Evolutionary conservation across 1,140 invertebrate genomes (phyloP).

Genomic region (Fopius arisanus): DNA sequence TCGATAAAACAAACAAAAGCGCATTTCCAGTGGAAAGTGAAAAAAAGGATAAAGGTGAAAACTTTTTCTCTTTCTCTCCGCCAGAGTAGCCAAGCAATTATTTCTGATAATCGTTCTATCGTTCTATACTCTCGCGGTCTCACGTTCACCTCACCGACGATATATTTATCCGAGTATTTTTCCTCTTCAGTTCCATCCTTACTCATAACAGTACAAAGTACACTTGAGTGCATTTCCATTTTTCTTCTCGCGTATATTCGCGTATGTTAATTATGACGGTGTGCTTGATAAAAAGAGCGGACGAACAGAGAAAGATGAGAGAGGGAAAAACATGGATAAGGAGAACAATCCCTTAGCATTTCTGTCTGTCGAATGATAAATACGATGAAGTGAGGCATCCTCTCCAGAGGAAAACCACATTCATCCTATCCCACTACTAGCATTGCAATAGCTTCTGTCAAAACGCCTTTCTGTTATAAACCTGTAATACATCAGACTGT

Average conservation of each 20-base stretch:
- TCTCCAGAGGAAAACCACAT: neutral
- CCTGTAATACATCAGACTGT: neutral
- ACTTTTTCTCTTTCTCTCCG: neutral
- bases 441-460: neutral
- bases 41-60: neutral
- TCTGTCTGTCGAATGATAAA: slow-evolving; percentile 8
- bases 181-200: neutral
- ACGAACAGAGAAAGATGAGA: neutral
- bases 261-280: neutral
- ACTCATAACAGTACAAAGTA: too few relatives aligned
- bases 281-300: neutral
- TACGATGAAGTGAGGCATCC: neutral
- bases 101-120: neutral
- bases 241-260: neutral
- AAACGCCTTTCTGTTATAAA: neutral
- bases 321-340: too few relatives aligned
- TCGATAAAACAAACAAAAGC: too few relatives aligned
- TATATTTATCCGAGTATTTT: neutral
- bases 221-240: neutral
- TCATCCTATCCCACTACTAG: neutral
- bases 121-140: too few relatives aligned
- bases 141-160: neutral
- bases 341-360: neutral
- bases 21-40: too few relatives aligned
- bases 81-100: neutral